phyloP scores from a whole-genome alignment of 2,888 invertebrate genomes.

The Erannis defoliaria region DNA sequence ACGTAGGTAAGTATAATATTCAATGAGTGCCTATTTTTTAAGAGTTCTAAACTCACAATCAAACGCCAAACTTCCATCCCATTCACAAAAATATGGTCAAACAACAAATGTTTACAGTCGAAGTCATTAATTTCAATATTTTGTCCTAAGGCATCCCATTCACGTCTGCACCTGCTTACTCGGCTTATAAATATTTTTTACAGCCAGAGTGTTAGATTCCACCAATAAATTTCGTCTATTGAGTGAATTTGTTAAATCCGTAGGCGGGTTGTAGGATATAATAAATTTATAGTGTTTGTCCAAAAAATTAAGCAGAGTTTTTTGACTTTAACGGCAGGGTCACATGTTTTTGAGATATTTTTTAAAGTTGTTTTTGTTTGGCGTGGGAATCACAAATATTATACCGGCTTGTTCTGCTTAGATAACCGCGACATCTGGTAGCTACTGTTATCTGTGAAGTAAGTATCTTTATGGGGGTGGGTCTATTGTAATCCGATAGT shows the following conservation, averaged over 20 bases:
- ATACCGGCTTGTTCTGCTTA: too few relatives aligned
- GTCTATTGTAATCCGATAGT: too few relatives aligned
- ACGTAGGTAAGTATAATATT: too few relatives aligned
- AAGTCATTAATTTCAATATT: constrained; percentile 68
- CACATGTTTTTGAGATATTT: constrained; percentile 46
- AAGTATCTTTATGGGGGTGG: too few relatives aligned
- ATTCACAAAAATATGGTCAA: constrained; percentile 48
- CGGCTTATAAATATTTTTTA: constrained; percentile 49
- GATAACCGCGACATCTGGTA: too few relatives aligned
- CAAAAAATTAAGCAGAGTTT: constrained; percentile 53
- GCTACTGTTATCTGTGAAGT: too few relatives aligned
- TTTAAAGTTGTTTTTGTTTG: constrained; percentile 27
- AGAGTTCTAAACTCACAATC: too few relatives aligned
- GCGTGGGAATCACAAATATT: constrained; percentile 36
- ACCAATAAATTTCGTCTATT: constrained; percentile 78
- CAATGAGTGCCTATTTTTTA: too few relatives aligned
- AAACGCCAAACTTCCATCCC: background rate
- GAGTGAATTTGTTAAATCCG: constrained; percentile 76
- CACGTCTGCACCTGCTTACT: constrained; percentile 49
- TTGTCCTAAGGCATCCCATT: constrained; percentile 49
- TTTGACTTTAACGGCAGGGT: constrained; percentile 42
- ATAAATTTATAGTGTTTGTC: constrained; percentile 57
- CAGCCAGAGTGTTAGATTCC: constrained; percentile 58
- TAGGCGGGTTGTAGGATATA: constrained; percentile 76
- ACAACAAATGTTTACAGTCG: constrained; percentile 77